phyloP scores from a whole-genome alignment of 2,888 invertebrate genomes.

The Endotricha flammealis region DNA sequence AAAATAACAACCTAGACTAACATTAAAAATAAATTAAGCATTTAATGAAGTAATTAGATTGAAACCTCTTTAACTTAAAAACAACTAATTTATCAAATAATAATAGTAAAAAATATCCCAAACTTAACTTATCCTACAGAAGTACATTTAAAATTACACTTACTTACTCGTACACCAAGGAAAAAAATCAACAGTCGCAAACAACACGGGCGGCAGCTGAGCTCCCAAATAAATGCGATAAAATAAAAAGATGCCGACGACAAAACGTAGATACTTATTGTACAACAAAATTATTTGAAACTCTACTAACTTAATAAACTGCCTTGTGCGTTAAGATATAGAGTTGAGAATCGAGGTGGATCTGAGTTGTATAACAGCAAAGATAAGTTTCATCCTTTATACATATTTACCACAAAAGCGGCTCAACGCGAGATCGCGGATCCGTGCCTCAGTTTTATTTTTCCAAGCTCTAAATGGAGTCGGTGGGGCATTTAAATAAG shows the following conservation, averaged over 20 bases:
- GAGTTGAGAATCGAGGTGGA: slow-evolving; percentile 28
- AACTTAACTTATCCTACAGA: slow-evolving; percentile 25
- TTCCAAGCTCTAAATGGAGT: slow-evolving; percentile 78
- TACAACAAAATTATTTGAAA: slow-evolving; percentile 31
- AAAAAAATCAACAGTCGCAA: slow-evolving; percentile 54
- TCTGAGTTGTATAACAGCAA: neutral
- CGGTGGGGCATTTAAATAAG: slow-evolving; percentile 79
- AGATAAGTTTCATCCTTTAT: slow-evolving; percentile 55
- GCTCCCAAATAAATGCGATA: slow-evolving; percentile 72
- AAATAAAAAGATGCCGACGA: slow-evolving; percentile 72
- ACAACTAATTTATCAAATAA: too few relatives aligned
- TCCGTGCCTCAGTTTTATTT: slow-evolving; percentile 75
- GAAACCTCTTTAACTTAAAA: too few relatives aligned
- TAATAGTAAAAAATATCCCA: too few relatives aligned
- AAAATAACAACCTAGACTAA: too few relatives aligned
- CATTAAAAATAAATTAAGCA: too few relatives aligned
- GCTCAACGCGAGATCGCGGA: slow-evolving; percentile 74
- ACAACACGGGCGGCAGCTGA: slow-evolving; percentile 71
- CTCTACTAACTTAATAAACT: slow-evolving; percentile 12
- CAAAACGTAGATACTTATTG: slow-evolving; percentile 71
- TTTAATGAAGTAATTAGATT: too few relatives aligned
- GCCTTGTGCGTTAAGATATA: slow-evolving; percentile 22
- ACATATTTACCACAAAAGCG: slow-evolving; percentile 79
- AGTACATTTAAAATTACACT: slow-evolving; percentile 10
- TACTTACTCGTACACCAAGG: slow-evolving; percentile 20